Base-by-base conservation (phyloP, 1,140 invertebrate genomes). In the Pantala flavescens region DNA sequence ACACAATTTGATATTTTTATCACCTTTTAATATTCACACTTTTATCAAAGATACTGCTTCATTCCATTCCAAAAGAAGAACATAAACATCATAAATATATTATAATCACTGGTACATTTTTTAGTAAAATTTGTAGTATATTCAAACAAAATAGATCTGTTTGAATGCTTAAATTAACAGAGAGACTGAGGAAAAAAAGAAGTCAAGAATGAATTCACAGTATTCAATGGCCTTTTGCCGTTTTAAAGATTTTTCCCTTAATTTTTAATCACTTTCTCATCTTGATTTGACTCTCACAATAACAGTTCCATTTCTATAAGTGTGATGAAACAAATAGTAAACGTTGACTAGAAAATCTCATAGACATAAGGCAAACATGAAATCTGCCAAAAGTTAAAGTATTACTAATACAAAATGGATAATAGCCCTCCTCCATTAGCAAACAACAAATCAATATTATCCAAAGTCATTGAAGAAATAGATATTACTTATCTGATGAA, bases 1-100 rank as follows among this genome's bases (percentile, higher is more conserved):
- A 63, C 49, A 63, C 49, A 63, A 63, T 63, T 63, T 63, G 49
- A 63, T 63, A 63, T 63, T 63, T 63, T 63, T 63, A 63, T 63
- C 49, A 63, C 49, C 49, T 19, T 63, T 63, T 63, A 63, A 63
- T 63, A 7, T 63, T 63, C 12, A 1, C 49, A 3, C n/a, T 63
- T 63, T 63, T 63, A 63, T 63, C 49, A 63, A 63, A 63, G 49
- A 21, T 63, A 63, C 12, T 63, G 1, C 49, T 63, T 16, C 12
- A 16, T 7, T 63, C 49, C 49, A 19, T 63, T 63, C 49, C 49
- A 63, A 63, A 63, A 63, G 3, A 7, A 1, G 49, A 63, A 63
- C 12, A 12, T 63, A 63, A 63, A 63, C 49, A 19, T 63, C 49
- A 21, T 63, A 7, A n/a, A 63, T 63, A 19, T 63, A 21, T 14